Percentiles rank a stretch among this genome's conserved stretches.
Conservation (phyloP, 2,797 vertebrate genomes). For the Fratercula arctica region DNA sequence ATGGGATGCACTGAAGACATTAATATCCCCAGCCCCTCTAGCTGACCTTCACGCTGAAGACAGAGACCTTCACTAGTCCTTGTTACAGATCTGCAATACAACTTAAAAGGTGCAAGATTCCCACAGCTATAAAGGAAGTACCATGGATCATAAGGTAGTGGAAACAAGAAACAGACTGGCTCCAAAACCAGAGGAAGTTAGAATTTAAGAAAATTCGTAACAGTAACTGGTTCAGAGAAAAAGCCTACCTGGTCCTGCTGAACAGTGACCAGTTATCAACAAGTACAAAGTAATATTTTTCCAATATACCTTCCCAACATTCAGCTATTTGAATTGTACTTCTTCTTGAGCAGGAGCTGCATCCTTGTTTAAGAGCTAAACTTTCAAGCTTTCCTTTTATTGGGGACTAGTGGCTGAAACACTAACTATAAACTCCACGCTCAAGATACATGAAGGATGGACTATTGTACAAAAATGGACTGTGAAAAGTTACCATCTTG, state of each 20-base stretch:
- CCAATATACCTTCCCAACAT: neutral
- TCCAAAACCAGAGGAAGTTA: neutral
- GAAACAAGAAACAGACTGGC: neutral
- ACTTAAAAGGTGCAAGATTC: neutral
- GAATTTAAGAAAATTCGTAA: neutral
- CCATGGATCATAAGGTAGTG: neutral
- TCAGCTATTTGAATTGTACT: neutral
- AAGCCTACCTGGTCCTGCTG: neutral
- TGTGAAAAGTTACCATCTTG: neutral
- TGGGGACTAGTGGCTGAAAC: neutral
- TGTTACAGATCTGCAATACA: neutral
- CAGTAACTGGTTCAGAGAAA: neutral
- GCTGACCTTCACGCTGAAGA: neutral
- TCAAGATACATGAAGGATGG: neutral
- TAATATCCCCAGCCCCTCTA: neutral
- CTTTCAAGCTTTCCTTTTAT: neutral
- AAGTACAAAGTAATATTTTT: neutral
- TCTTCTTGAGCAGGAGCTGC: neutral
- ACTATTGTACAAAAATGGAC: neutral
- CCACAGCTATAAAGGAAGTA: conserved; percentile 37
- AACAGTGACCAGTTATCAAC: neutral
- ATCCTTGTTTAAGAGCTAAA: neutral
- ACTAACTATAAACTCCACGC: neutral
- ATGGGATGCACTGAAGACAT: neutral
- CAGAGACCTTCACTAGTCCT: neutral